Conservation (phyloP, 1,140 invertebrate genomes). For the Neodiprion lecontei region DNA sequence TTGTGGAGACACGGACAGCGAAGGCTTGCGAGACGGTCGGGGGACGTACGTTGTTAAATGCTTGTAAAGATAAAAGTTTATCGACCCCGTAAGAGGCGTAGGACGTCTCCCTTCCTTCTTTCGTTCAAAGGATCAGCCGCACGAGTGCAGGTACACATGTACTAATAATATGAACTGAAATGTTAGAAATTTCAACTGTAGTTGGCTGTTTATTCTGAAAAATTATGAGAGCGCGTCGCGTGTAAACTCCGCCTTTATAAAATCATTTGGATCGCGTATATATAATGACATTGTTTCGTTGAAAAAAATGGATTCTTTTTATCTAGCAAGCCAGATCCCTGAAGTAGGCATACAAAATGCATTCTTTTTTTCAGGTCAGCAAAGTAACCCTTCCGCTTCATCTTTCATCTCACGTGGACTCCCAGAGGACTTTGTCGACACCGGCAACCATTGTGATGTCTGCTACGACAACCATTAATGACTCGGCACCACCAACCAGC, state of each 20-base stretch:
- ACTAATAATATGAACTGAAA: background rate
- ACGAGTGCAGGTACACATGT: conserved; percentile 4
- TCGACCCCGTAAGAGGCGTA: conserved; percentile 1
- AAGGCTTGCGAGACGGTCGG: background rate
- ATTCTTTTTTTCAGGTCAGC: conserved; percentile 36
- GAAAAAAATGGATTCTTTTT: conserved; percentile 1
- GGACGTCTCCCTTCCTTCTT: conserved; percentile 6
- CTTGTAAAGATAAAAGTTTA: background rate
- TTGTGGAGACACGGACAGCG: conserved; percentile 1
- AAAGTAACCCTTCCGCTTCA: conserved; percentile 45
- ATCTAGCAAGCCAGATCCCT: background rate
- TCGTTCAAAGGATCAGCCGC: conserved; percentile 4
- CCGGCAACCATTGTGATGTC: conserved; percentile 53
- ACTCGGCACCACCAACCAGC: conserved; percentile 54
- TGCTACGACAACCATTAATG: conserved; percentile 50
- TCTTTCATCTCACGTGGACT: conserved; percentile 44
- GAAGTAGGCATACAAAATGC: background rate
- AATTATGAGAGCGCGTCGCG: too few species aligned
- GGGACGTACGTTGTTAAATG: background rate
- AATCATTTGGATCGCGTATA: background rate
- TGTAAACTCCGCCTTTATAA: background rate
- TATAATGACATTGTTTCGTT: background rate
- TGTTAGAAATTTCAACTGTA: too few species aligned
- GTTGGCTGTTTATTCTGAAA: too few species aligned
- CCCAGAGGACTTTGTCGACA: conserved; percentile 46